Evolutionary conservation across 2,888 invertebrate genomes (phyloP).

Genomic region (Idaea aversata): DNA sequence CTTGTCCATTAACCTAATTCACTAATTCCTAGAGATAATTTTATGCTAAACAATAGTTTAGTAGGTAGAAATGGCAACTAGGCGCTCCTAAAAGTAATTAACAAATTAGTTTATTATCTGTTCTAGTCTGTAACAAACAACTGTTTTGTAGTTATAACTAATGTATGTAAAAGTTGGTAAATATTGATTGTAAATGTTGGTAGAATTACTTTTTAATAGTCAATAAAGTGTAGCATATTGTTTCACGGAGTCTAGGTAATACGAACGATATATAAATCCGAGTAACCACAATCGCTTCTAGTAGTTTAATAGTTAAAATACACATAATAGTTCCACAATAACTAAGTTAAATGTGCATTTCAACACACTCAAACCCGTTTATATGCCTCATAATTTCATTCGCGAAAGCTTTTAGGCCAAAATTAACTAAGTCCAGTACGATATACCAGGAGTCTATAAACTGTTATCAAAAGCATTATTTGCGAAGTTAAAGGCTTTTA

Average conservation of each 20-base stretch:
- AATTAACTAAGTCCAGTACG: slow-evolving; percentile 25
- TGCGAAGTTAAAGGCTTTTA: slow-evolving; percentile 59
- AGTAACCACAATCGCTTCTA: neutral
- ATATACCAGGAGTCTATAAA: slow-evolving; percentile 33
- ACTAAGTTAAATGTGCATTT: neutral
- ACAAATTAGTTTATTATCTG: neutral
- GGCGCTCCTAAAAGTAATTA: neutral
- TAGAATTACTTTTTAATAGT: neutral
- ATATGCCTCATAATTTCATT: slow-evolving; percentile 24
- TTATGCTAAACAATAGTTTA: neutral
- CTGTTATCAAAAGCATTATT: slow-evolving; percentile 50
- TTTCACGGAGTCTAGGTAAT: neutral
- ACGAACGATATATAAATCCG: neutral
- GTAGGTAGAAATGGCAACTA: neutral
- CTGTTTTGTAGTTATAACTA: neutral
- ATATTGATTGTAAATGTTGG: neutral
- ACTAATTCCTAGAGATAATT: neutral
- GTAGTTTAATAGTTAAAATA: neutral
- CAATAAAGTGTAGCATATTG: neutral
- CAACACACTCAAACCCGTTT: neutral
- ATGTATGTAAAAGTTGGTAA: neutral
- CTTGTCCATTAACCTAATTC: neutral
- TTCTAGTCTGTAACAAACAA: neutral
- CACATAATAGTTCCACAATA: slow-evolving; percentile 1
- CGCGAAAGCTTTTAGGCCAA: slow-evolving; percentile 26